phyloP scores from a whole-genome alignment of 2,797 vertebrate genomes.

The Arctocebus calabarensis region DNA sequence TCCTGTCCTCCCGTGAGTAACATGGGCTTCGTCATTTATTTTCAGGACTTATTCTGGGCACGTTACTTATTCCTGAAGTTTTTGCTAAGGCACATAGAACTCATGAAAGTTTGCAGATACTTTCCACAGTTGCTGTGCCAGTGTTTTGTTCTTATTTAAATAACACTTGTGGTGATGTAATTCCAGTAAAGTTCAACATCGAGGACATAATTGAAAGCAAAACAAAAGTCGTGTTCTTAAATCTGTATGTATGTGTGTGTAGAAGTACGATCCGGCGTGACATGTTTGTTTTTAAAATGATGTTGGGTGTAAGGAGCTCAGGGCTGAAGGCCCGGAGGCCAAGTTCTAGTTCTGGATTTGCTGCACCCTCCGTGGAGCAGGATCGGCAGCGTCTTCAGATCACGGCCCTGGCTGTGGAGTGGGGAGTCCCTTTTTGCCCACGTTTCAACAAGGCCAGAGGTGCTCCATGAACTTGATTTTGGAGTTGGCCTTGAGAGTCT shows the following conservation, averaged over 20 bases:
- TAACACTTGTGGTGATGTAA: neutral
- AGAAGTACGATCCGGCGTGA: neutral
- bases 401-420: neutral
- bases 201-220: neutral
- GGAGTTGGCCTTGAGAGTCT: constrained; percentile 13
- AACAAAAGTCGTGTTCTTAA: neutral
- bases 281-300: neutral
- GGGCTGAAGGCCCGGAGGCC: neutral
- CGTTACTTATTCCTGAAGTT: neutral
- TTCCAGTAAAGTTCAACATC: neutral
- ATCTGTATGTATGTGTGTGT: neutral
- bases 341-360: neutral
- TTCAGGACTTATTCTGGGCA: neutral
- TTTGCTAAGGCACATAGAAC: neutral
- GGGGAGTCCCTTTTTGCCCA: neutral
- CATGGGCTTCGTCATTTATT: neutral
- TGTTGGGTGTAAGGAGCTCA: neutral
- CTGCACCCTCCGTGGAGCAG: neutral
- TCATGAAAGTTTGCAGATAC: neutral
- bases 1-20: constrained; percentile 88
- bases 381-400: neutral
- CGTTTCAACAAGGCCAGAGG: neutral
- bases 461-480: neutral
- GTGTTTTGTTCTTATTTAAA: constrained; percentile 10
- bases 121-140: neutral